Evolutionary conservation across 2,888 invertebrate species (phyloP).

Genomic region (Campoplex nolae): DNA sequence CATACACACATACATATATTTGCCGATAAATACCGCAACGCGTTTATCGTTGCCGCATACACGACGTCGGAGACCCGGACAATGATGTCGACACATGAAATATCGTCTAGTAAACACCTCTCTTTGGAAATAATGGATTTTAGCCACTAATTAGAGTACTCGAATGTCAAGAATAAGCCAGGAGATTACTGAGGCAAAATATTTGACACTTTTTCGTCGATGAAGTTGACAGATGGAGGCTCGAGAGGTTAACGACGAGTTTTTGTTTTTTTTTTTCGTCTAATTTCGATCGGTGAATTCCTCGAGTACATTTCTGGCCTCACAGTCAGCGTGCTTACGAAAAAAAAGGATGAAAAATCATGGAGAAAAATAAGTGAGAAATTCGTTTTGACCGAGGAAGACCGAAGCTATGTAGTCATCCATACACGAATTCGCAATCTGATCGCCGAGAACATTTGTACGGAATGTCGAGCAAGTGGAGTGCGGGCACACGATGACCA

Average conservation of each 20-base stretch:
- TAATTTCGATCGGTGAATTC: background rate
- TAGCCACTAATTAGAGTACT: background rate
- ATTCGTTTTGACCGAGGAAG: slow-evolving; percentile 46
- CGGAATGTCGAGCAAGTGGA: slow-evolving; percentile 81
- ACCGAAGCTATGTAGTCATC: slow-evolving; percentile 29
- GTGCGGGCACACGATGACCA: slow-evolving; percentile 60
- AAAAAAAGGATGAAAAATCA: background rate
- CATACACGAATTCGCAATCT: slow-evolving; percentile 71
- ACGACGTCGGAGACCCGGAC: background rate
- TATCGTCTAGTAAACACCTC: background rate
- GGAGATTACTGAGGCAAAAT: background rate
- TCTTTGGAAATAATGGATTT: background rate
- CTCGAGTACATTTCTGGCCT: background rate
- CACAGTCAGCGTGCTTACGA: background rate
- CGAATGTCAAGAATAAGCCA: background rate
- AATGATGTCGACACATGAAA: background rate
- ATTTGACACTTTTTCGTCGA: background rate
- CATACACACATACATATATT: background rate
- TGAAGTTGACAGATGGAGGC: no score
- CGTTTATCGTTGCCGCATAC: slow-evolving; percentile 17
- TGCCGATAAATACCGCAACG: slow-evolving; percentile 41
- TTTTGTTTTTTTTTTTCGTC: background rate
- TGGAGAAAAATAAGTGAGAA: slow-evolving; percentile 39
- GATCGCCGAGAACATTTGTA: slow-evolving; percentile 79
- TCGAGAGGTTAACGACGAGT: background rate